phyloP scores from a whole-genome alignment of 1,140 invertebrate genomes.

The Papilio polytes region DNA sequence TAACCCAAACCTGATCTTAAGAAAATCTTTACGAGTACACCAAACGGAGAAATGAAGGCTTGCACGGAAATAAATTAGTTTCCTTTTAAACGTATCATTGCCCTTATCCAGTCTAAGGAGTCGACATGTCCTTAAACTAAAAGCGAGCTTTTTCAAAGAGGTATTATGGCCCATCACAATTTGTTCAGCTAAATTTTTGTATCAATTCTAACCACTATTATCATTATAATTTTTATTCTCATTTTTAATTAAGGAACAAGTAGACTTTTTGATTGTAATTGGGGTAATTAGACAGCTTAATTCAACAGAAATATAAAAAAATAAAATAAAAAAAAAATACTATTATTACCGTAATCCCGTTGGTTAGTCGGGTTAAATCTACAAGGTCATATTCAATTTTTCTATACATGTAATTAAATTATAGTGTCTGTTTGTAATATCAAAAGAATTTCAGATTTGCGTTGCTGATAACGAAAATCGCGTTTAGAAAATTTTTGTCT shows the following conservation, averaged over 20 bases:
- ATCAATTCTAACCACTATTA: background rate
- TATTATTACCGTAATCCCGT: background rate
- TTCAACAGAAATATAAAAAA: too few relatives aligned
- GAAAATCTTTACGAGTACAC: slow-evolving; percentile 34
- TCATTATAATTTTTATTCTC: background rate
- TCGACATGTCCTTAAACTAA: background rate
- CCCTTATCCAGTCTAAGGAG: slow-evolving; percentile 35
- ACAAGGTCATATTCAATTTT: too few relatives aligned
- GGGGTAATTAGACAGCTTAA: background rate
- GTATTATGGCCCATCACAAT: background rate
- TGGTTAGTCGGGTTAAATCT: background rate
- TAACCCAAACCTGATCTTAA: slow-evolving; percentile 20
- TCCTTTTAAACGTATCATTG: slow-evolving; percentile 23
- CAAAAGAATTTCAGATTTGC: too few relatives aligned
- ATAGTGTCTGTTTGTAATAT: too few relatives aligned
- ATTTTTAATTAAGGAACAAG: background rate
- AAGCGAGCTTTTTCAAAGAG: background rate
- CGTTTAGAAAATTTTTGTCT: too few relatives aligned
- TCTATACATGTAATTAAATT: too few relatives aligned
- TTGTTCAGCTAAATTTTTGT: background rate
- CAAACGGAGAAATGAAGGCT: background rate
- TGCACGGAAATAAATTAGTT: slow-evolving; percentile 27
- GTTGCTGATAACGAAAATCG: too few relatives aligned
- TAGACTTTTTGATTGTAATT: background rate
- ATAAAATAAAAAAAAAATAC: too few relatives aligned